Evolutionary conservation across 53 echinoderm and acorn worm genomes (phyloP).

Genomic region (Paracentrotus lividus): DNA sequence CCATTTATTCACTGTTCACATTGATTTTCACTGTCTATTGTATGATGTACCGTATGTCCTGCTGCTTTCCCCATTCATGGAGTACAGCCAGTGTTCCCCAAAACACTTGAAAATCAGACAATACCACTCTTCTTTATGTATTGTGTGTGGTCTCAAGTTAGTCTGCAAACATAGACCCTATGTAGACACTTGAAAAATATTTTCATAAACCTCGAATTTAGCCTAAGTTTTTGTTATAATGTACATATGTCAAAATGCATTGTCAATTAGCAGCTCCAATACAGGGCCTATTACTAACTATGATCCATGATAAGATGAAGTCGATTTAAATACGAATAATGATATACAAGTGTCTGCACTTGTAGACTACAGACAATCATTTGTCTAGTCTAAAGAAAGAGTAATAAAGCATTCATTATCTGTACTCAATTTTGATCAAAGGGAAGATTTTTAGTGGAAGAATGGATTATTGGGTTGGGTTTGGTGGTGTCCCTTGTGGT

Average conservation of each 20-base stretch:
- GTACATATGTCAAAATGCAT: too few species aligned
- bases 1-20: neutral
- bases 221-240: too few species aligned
- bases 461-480: neutral
- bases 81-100: neutral
- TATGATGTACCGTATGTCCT: neutral
- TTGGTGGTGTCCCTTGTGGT: neutral
- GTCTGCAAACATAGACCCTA: too few species aligned
- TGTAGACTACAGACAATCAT: too few species aligned
- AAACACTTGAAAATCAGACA: slow-evolving; percentile 37
- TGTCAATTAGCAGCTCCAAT: too few species aligned
- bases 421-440: neutral
- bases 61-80: neutral
- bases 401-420: neutral
- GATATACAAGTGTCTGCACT: too few species aligned
- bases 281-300: too few species aligned
- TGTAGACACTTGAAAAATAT: too few species aligned
- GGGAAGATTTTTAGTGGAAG: neutral
- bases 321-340: too few species aligned
- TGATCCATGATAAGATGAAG: too few species aligned
- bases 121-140: neutral
- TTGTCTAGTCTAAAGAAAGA: neutral
- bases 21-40: neutral
- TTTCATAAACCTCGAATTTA: too few species aligned
- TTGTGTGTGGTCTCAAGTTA: slow-evolving; percentile 39